Evolutionary conservation across 2,113 vertebrate species (phyloP).

Genomic region (Xiphophorus couchianus): DNA sequence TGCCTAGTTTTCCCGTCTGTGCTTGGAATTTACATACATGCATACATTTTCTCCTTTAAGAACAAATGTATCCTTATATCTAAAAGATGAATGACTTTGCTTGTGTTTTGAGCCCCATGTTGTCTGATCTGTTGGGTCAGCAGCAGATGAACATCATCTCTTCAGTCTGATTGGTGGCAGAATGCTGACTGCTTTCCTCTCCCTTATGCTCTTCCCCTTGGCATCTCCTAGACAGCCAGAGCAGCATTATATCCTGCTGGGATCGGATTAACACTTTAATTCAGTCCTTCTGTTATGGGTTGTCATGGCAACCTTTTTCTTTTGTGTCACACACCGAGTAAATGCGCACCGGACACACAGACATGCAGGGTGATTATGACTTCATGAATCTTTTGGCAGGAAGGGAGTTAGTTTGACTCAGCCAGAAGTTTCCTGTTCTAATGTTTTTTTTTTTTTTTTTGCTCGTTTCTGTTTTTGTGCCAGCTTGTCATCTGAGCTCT

Average conservation of each 20-base stretch:
- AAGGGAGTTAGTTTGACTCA: too few species aligned
- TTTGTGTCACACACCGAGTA: conserved; percentile 11
- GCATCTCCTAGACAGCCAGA: conserved; percentile 19
- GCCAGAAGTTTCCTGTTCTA: neutral
- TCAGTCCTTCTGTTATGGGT: conserved; percentile 34
- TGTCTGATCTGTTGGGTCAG: neutral
- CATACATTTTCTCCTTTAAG: too few species aligned
- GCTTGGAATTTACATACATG: too few species aligned
- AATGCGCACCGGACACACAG: neutral
- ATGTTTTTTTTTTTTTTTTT: neutral
- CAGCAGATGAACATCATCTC: conserved; percentile 9
- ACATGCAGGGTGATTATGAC: neutral
- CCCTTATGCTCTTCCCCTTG: conserved; percentile 13
- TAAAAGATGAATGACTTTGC: too few species aligned
- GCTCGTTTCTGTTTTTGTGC: neutral
- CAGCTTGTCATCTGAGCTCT: neutral
- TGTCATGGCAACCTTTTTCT: conserved; percentile 58
- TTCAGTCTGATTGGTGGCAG: conserved; percentile 11
- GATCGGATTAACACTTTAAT: conserved; percentile 68
- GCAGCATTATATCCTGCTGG: conserved; percentile 44
- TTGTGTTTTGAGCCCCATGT: neutral
- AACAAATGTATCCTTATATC: too few species aligned
- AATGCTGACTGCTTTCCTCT: conserved; percentile 5
- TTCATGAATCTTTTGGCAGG: neutral
- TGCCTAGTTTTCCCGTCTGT: too few species aligned